Evolutionary conservation across 1,140 invertebrate genomes (phyloP).

Genomic region (Battus philenor): DNA sequence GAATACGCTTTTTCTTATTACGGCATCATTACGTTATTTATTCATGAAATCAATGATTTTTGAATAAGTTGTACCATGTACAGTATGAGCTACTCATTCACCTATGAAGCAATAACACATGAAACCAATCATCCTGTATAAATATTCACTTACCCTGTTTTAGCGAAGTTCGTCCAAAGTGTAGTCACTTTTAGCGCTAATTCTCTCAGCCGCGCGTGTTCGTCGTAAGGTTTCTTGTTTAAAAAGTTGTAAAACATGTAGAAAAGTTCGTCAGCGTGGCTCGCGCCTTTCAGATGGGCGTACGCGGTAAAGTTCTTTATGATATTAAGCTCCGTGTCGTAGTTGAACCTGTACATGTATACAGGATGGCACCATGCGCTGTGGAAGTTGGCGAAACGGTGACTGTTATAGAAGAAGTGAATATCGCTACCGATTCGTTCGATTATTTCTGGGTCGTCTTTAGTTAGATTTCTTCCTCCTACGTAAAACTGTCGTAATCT

Average conservation of each 20-base stretch:
- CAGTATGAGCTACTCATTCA: too few species aligned
- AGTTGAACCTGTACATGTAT: slow-evolving; percentile 68
- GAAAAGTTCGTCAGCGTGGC: slow-evolving; percentile 78
- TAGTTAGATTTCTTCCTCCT: slow-evolving; percentile 36
- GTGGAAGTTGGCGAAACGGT: slow-evolving; percentile 41
- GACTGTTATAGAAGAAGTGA: slow-evolving; percentile 52
- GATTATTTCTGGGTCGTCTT: slow-evolving; percentile 13
- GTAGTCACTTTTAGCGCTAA: slow-evolving; percentile 9
- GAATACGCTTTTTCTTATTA: too few species aligned
- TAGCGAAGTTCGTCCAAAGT: slow-evolving; percentile 80
- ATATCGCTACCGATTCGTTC: slow-evolving; percentile 28
- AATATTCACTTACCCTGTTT: slow-evolving; percentile 79
- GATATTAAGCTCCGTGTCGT: slow-evolving; percentile 34
- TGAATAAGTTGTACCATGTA: too few species aligned
- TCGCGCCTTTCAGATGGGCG: slow-evolving; percentile 58
- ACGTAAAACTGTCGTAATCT: slow-evolving; percentile 66
- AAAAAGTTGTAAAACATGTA: slow-evolving; percentile 77
- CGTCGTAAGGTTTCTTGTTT: slow-evolving; percentile 28
- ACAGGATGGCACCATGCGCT: slow-evolving; percentile 24
- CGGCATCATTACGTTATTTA: too few species aligned
- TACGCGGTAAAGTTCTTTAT: slow-evolving; percentile 24
- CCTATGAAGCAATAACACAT: too few species aligned
- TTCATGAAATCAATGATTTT: too few species aligned
- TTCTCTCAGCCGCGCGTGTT: slow-evolving; percentile 71
- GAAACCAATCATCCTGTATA: too few species aligned